Base-by-base conservation (phyloP, 1,140 invertebrate genomes). In the Euborellia annulipes region DNA sequence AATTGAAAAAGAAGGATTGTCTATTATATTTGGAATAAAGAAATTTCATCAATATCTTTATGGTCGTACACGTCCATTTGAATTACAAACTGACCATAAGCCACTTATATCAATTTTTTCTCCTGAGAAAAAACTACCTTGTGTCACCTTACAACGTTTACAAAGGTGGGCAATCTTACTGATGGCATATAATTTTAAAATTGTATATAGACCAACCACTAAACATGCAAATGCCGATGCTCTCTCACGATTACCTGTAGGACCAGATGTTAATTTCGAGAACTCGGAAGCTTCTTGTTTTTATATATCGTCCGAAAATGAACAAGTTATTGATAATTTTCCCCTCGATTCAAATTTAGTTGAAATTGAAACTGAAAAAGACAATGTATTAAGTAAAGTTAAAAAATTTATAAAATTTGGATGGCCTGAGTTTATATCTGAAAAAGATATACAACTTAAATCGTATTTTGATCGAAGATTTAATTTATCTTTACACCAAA, bases 1-100 rank as follows among this genome's bases (percentile, higher is more conserved):
- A 47, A 64, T 70, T 20, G 67, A 77, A 22, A 69, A 63, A 51
- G 70, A 78, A 58, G 66, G 63, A 8, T 51, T 69, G n/a, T 61
- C 62, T 2, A 63, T 75, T 13, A 47, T 72, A 1, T 74, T 59
- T 54, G 65, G 61, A 3, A 58, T 75, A 3, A 61, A 62, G 45
- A 66, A 67, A 53, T 75, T 74, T 55, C 58, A 69, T 30, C 52
- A 68, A 23, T 76, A 67, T 51, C 41, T 77, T 2, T 64, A 58
- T 51, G 71, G 71, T 27, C 59, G 2, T n/a, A n/a, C n/a, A n/a
- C 47, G 58, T 14, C 41, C 55, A n/a, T 75, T 75, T 56, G 55
- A 53, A 3, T 47, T 72, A 11, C 47, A 55, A 36, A 69, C 65
- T 1, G 70, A 73, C 47, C 65, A 71, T 47, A 60, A 65, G 45